These are phyloP conservation scores for Rhea americana DNA, from an alignment of 2,113 vertebrate genomes.

Conservation along the genomic window DNA sequence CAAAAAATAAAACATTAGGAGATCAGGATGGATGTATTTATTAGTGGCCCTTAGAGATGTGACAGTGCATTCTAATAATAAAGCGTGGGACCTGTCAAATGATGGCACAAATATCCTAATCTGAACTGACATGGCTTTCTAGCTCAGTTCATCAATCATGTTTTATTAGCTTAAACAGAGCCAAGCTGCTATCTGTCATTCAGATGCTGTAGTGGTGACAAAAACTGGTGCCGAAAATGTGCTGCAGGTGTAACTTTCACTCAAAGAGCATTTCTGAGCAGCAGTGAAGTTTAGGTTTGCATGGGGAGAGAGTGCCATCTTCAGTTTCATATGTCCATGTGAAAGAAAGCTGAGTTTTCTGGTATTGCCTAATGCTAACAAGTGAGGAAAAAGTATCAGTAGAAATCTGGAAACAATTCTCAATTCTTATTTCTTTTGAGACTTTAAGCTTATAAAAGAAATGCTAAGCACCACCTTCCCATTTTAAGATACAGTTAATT, in stretches of 20 bases:
- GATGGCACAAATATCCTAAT: conserved; percentile 75
- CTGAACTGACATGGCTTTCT: conserved; percentile 78
- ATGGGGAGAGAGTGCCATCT: conserved; percentile 84
- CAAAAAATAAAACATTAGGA: conserved; percentile 56
- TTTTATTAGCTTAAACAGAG: conserved; percentile 73
- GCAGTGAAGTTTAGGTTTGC: neutral
- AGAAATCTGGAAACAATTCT: neutral
- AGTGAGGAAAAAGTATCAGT: neutral
- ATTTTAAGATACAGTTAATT: neutral
- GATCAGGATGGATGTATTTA: conserved; percentile 73
- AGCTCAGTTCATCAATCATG: conserved; percentile 78
- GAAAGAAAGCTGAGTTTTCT: neutral
- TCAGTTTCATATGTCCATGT: conserved; percentile 66
- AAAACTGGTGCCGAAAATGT: conserved; percentile 63
- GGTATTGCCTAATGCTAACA: neutral
- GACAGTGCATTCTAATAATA: conserved; percentile 76
- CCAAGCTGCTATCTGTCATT: conserved; percentile 68
- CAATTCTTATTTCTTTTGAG: neutral
- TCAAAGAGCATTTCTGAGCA: conserved; percentile 46
- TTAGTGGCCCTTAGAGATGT: conserved; percentile 66
- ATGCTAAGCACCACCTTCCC: neutral
- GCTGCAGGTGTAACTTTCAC: conserved; percentile 76
- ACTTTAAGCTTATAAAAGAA: neutral
- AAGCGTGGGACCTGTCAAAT: conserved; percentile 79
- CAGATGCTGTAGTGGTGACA: conserved; percentile 60